Percentiles rank a stretch among this genome's conserved stretches.
phyloP scores from a whole-genome alignment of 2,113 vertebrate species.

The Phyllopteryx taeniolatus region DNA sequence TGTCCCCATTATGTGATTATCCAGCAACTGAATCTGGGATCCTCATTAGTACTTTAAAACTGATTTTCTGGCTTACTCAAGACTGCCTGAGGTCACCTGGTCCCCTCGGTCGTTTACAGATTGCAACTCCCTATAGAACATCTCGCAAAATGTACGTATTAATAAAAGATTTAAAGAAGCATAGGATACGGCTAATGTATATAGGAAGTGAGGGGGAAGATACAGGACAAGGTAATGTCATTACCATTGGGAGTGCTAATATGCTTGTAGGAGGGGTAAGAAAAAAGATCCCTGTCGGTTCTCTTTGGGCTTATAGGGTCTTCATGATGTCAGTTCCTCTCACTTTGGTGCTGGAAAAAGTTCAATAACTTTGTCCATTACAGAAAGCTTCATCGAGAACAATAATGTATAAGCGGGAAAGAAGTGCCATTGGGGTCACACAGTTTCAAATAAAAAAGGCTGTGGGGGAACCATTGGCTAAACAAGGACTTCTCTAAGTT shows the following conservation, averaged over 20 bases:
- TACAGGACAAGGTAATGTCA: constrained; percentile 63
- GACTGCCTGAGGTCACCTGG: constrained; percentile 38
- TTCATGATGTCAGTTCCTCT: constrained; percentile 27
- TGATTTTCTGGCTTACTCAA: constrained; percentile 18
- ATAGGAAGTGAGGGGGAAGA: constrained; percentile 31
- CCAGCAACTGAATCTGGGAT: constrained; percentile 32
- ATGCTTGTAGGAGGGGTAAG: constrained; percentile 36
- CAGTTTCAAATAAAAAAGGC: constrained; percentile 21
- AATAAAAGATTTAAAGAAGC: constrained; percentile 58
- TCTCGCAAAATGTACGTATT: constrained; percentile 55
- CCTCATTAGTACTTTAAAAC: constrained; percentile 33
- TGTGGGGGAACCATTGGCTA: constrained; percentile 39
- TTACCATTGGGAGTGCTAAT: constrained; percentile 42
- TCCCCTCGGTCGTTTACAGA: constrained; percentile 48
- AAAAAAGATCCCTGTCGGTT: constrained; percentile 20
- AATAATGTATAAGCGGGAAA: constrained; percentile 15
- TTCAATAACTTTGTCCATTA: constrained; percentile 3
- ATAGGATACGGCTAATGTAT: constrained; percentile 53
- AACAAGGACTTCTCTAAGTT: constrained; percentile 54
- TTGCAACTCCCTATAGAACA: constrained; percentile 57
- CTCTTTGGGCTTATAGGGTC: background rate
- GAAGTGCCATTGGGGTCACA: background rate
- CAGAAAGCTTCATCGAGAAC: constrained; percentile 26
- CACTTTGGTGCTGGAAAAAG: constrained; percentile 11
- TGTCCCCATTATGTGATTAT: constrained; percentile 33